These are phyloP conservation scores for Cetoscarus ocellatus DNA, from an alignment of 2,797 vertebrate genomes.

Conservation along the genomic window DNA sequence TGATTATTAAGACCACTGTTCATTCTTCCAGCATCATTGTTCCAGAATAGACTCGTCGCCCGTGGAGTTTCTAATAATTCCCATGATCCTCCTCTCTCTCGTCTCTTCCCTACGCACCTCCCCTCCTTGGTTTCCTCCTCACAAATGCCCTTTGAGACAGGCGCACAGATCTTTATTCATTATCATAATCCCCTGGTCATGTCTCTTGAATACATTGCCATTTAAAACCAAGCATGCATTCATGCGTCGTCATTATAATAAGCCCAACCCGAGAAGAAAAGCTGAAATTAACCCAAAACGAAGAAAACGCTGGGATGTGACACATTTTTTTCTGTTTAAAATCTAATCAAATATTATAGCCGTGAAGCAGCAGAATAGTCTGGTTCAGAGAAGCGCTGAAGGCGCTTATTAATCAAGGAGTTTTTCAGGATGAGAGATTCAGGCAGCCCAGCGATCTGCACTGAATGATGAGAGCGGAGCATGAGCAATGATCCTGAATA, in stretches of 20 bases:
- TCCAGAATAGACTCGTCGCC: neutral
- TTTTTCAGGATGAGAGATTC: slow-evolving; percentile 43
- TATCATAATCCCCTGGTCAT: slow-evolving; percentile 48
- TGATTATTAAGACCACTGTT: neutral
- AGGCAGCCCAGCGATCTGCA: slow-evolving; percentile 40
- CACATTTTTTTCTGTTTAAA: slow-evolving; percentile 14
- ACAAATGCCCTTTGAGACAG: slow-evolving; percentile 50
- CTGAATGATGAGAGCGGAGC: slow-evolving; percentile 46
- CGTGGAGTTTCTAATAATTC: slow-evolving; percentile 5
- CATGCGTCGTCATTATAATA: slow-evolving; percentile 25
- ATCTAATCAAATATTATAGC: slow-evolving; percentile 39
- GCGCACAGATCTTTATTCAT: slow-evolving; percentile 51
- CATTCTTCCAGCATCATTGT: neutral
- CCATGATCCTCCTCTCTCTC: slow-evolving; percentile 10
- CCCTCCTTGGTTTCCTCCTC: neutral
- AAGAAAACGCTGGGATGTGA: slow-evolving; percentile 9
- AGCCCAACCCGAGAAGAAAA: slow-evolving; percentile 27
- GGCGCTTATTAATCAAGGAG: slow-evolving; percentile 48
- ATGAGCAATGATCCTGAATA: slow-evolving; percentile 33
- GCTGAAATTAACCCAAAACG: slow-evolving; percentile 14
- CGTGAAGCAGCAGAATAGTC: slow-evolving; percentile 8
- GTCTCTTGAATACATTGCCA: slow-evolving; percentile 47
- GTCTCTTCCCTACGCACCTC: neutral
- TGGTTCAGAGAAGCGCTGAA: slow-evolving; percentile 26
- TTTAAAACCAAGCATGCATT: slow-evolving; percentile 37